Conservation (phyloP, 1,140 invertebrate species). For the Eciton burchellii region DNA sequence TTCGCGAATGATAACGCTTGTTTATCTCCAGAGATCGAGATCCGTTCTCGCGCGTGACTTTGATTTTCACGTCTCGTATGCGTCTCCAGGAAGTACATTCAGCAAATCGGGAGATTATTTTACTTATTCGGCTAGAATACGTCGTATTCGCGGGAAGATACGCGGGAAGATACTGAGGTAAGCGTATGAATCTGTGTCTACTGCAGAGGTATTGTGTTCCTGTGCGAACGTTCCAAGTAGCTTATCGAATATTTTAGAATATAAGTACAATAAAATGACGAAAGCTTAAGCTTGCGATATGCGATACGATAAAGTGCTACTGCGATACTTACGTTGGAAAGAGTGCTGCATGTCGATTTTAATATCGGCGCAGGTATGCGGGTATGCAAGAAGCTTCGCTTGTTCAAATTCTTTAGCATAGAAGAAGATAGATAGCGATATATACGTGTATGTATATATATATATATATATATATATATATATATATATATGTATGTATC, state of each 20-base stretch:
- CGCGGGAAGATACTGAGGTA: constrained; percentile 25
- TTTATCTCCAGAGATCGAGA: background rate
- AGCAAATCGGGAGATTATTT: constrained; percentile 39
- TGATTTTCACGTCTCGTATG: constrained; percentile 19
- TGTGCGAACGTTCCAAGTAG: constrained; percentile 29
- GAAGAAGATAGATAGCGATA: constrained; percentile 55
- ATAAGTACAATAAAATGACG: constrained; percentile 29
- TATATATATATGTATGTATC: too few relatives aligned
- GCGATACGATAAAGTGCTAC: constrained; percentile 75
- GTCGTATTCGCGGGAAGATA: constrained; percentile 7
- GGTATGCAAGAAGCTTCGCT: constrained; percentile 56
- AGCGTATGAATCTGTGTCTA: constrained; percentile 40
- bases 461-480: too few relatives aligned
- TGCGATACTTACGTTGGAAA: constrained; percentile 76
- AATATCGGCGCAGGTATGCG: constrained; percentile 67
- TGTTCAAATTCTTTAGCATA: constrained; percentile 59
- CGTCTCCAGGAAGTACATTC: constrained; percentile 16
- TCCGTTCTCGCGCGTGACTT: background rate
- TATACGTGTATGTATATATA: too few relatives aligned
- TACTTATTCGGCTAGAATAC: constrained; percentile 36
- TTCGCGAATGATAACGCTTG: background rate
- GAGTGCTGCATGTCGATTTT: constrained; percentile 73
- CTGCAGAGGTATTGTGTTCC: constrained; percentile 11
- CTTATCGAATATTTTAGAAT: constrained; percentile 27
- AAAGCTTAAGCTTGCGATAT: constrained; percentile 71